Evolutionary conservation across 2,113 vertebrate species (phyloP), one percentile per base, ranked within the genome.

Genomic region (Arenaria interpres): DNA sequence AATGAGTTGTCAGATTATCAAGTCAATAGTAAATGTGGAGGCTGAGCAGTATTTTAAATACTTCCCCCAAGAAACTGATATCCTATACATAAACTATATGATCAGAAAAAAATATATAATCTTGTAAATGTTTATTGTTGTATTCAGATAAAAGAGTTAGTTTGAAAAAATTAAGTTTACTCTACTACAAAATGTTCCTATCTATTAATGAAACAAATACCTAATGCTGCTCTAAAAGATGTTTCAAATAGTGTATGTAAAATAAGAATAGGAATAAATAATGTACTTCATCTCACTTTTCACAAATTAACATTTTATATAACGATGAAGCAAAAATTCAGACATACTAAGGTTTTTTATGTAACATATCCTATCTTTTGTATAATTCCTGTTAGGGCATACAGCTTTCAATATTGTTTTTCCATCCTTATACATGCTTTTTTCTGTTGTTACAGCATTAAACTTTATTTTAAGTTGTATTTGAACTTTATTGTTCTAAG

Each of bases 401-500:
- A 98, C 94, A 96, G 95, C 97, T 98, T 98, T 97, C 95, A 97
- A 93, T 97, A 97, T 85, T 94, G 96, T 97, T 98, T 91, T 95
- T 92, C 94, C 96, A 96, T 95, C 96, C 96, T 96, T 98, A 98
- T 98, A 96, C 97, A 97, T 98, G 97, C 97, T 98, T 98, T 93
- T 93, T 97, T 90, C 92, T 98, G 96, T 98, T 98, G 97, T 98
- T 98, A 98, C 96, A 98, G 97, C 98, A 98, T 98, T 98, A 98
- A 98, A 98, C 98, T 98, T 97, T 98, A 98, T 98, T 97, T 97
- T 96, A 98, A 98, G 98, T 96, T 98, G 97, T 98, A 98, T 97
- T 98, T 98, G 98, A 98, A 98, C 96, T 97, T 98, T 98, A 98
- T 96, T 98, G 98, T 98, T 99, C 97, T 98, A 98, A 98, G 97